Percentiles rank a stretch among this genome's conserved stretches.
phyloP scores from a whole-genome alignment of 2,113 vertebrate species.

The Pterophyllum scalare region DNA sequence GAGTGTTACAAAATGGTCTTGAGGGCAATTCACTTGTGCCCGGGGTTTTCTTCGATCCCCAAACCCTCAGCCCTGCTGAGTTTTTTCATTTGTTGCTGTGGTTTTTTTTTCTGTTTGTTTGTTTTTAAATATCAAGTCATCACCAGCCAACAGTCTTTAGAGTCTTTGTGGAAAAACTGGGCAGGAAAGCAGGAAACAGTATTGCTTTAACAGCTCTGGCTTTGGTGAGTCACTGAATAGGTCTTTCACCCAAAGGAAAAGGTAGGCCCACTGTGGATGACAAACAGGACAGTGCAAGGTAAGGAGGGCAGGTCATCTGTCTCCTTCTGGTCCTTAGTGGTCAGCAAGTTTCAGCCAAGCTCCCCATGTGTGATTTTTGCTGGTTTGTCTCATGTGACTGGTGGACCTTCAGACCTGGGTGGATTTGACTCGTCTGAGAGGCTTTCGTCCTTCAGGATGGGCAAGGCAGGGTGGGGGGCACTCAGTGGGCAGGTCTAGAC shows the following conservation, averaged over 20 bases:
- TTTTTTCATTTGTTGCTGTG: not conserved
- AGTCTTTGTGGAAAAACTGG: conserved; percentile 48
- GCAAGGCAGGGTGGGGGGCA: conserved; percentile 57
- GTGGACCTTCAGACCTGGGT: conserved; percentile 78
- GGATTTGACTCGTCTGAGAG: conserved; percentile 80
- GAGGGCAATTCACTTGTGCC: conserved; percentile 44
- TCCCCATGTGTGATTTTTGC: not conserved
- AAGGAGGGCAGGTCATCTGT: conserved; percentile 10
- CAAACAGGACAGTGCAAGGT: conserved; percentile 22
- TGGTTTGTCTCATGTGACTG: conserved; percentile 33
- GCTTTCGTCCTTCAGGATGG: conserved; percentile 68
- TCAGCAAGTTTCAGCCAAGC: conserved; percentile 18
- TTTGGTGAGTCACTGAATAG: conserved; percentile 53
- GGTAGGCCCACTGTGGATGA: conserved; percentile 48
- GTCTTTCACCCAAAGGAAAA: conserved; percentile 40
- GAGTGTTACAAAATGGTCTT: conserved; percentile 69
- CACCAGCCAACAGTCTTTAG: conserved; percentile 53
- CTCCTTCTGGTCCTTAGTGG: conserved; percentile 16
- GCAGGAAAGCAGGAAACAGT: conserved; percentile 53
- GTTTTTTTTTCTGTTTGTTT: not conserved
- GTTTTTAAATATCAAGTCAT: conserved; percentile 55
- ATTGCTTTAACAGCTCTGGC: conserved; percentile 76
- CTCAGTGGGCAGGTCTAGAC: conserved; percentile 82
- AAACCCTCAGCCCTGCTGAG: conserved; percentile 33
- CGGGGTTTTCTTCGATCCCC: conserved; percentile 8